These are phyloP conservation scores for Trachops cirrhosus DNA, from an alignment of 2,797 vertebrate species.

Conservation along the genomic window DNA sequence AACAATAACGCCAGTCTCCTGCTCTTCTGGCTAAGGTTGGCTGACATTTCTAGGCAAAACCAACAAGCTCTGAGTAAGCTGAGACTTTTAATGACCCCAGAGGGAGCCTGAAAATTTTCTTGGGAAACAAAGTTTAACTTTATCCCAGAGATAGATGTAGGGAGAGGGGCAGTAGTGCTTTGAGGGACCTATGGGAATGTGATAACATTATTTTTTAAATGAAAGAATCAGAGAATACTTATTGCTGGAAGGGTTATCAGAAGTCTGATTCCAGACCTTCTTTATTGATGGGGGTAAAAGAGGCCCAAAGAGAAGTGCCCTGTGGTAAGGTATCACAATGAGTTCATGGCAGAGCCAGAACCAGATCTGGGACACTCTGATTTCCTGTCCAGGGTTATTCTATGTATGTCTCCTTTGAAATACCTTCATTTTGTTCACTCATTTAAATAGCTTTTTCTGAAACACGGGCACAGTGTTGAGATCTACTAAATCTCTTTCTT, in stretches of 20 bases:
- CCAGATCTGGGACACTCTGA: not conserved
- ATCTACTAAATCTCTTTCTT: not conserved
- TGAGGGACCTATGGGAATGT: not conserved
- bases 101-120: constrained; percentile 11
- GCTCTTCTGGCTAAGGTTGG: not conserved
- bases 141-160: not conserved
- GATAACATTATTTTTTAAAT: not conserved
- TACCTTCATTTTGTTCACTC: not conserved
- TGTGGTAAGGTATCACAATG: not conserved
- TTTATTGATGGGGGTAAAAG: not conserved
- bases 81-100: not conserved
- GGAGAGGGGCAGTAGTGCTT: not conserved
- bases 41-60: constrained; percentile 42
- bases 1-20: constrained; percentile 20
- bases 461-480: not conserved
- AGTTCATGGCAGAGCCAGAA: not conserved
- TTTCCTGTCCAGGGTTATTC: not conserved
- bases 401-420: not conserved
- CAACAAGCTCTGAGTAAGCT: constrained; percentile 12
- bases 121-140: constrained; percentile 26
- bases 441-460: not conserved
- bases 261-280: not conserved
- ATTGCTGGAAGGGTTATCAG: not conserved
- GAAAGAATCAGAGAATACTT: not conserved
- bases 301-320: not conserved